Conservation (phyloP, 2,797 vertebrate species). For the Epinephelus malabaricus region DNA sequence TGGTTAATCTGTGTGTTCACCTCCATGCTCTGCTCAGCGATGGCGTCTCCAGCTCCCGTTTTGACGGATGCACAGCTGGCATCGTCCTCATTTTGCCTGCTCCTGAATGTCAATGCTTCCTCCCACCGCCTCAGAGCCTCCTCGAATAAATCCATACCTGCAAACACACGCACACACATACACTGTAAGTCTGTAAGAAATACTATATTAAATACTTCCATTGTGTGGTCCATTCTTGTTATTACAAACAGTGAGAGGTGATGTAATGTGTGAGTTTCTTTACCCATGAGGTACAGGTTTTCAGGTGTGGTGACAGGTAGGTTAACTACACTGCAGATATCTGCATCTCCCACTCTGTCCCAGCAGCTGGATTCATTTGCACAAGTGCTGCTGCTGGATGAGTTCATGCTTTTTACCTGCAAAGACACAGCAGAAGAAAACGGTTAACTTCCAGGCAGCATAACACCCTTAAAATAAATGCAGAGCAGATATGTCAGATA, state of each 20-base stretch:
- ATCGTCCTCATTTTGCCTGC: constrained; percentile 90
- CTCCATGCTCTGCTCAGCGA: constrained; percentile 94
- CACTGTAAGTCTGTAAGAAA: neutral
- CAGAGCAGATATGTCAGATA: too few species aligned
- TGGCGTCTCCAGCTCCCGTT: constrained; percentile 92
- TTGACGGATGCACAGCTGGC: constrained; percentile 89
- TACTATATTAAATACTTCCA: neutral
- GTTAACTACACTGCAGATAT: constrained; percentile 89
- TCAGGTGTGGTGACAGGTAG: constrained; percentile 96
- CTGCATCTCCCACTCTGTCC: constrained; percentile 89
- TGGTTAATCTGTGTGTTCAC: constrained; percentile 76
- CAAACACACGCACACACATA: neutral
- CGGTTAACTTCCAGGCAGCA: neutral
- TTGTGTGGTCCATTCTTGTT: neutral
- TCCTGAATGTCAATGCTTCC: constrained; percentile 93
- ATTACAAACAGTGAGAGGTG: neutral
- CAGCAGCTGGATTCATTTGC: constrained; percentile 92
- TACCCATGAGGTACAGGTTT: constrained; percentile 98
- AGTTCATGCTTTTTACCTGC: constrained; percentile 93
- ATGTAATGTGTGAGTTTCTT: constrained; percentile 4
- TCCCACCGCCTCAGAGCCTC: constrained; percentile 96
- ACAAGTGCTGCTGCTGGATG: constrained; percentile 93
- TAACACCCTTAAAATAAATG: too few species aligned
- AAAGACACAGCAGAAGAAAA: neutral
- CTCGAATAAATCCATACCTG: constrained; percentile 98